Evolutionary conservation across 2,888 invertebrate genomes (phyloP).

Genomic region (Dione vanillae): DNA sequence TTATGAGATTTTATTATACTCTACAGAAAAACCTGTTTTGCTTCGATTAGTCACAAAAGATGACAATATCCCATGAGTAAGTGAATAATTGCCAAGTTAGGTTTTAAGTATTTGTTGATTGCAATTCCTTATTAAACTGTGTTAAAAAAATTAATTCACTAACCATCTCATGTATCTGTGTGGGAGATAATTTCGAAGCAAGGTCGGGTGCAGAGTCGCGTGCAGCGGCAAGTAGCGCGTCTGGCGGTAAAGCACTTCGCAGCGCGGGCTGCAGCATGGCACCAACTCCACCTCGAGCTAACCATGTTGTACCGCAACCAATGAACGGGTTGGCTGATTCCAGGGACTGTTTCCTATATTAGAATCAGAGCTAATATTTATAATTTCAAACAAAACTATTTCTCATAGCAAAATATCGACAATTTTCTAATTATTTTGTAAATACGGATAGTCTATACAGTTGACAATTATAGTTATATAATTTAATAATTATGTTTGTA

Average conservation of each 20-base stretch:
- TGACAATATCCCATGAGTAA: conserved; percentile 5
- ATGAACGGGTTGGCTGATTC: conserved; percentile 85
- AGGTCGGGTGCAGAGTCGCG: conserved; percentile 94
- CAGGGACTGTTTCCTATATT: conserved; percentile 86
- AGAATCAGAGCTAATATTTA: neutral
- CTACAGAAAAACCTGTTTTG: neutral
- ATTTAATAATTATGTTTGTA: no score
- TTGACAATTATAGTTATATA: no score
- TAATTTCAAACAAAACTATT: no score
- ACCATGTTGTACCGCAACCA: conserved; percentile 78
- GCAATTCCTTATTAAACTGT: neutral
- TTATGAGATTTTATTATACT: neutral
- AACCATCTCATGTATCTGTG: conserved; percentile 94
- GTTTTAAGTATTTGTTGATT: neutral
- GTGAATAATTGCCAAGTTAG: neutral
- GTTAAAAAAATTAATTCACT: neutral
- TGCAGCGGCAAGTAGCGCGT: conserved; percentile 94
- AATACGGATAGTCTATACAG: no score
- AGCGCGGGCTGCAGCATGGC: conserved; percentile 83
- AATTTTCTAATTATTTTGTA: no score
- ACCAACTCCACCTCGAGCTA: conserved; percentile 72
- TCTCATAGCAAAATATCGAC: no score
- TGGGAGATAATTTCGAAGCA: conserved; percentile 87
- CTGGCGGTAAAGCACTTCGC: conserved; percentile 85
- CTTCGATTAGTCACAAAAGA: conserved; percentile 4